Evolutionary conservation across 2,888 invertebrate genomes (phyloP).

Genomic region (Apodemia zela): DNA sequence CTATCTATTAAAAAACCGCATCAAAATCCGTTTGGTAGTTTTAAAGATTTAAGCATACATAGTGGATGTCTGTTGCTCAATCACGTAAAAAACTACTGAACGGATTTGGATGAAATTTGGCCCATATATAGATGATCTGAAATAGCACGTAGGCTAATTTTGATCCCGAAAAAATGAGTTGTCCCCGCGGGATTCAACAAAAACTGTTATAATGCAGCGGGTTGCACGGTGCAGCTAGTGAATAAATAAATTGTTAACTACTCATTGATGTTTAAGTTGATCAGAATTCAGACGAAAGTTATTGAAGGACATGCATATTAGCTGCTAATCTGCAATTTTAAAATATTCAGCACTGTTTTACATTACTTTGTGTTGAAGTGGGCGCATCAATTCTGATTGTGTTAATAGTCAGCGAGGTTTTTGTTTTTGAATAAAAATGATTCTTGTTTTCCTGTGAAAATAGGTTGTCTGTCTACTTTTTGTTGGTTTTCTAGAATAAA

Average conservation of each 20-base stretch:
- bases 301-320: conserved; percentile 59
- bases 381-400: conserved; percentile 33
- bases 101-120: too few relatives aligned
- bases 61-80: too few relatives aligned
- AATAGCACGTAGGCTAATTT: too few relatives aligned
- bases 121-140: too few relatives aligned
- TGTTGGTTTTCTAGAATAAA: neutral
- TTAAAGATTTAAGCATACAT: too few relatives aligned
- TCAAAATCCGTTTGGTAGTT: too few relatives aligned
- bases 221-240: too few relatives aligned
- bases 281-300: conserved; percentile 39
- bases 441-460: neutral
- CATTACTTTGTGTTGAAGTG: conserved; percentile 48
- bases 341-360: conserved; percentile 46
- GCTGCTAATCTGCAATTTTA: conserved; percentile 72
- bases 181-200: too few relatives aligned
- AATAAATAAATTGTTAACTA: neutral
- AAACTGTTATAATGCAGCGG: too few relatives aligned
- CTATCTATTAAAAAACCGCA: too few relatives aligned
- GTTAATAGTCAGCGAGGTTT: conserved; percentile 12
- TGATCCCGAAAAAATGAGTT: too few relatives aligned
- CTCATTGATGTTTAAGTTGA: neutral
- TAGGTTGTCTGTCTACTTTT: neutral
- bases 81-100: too few relatives aligned
- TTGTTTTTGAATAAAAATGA: conserved; percentile 12